Conservation (phyloP, 1,140 invertebrate genomes). For the Coboldia fuscipes region DNA sequence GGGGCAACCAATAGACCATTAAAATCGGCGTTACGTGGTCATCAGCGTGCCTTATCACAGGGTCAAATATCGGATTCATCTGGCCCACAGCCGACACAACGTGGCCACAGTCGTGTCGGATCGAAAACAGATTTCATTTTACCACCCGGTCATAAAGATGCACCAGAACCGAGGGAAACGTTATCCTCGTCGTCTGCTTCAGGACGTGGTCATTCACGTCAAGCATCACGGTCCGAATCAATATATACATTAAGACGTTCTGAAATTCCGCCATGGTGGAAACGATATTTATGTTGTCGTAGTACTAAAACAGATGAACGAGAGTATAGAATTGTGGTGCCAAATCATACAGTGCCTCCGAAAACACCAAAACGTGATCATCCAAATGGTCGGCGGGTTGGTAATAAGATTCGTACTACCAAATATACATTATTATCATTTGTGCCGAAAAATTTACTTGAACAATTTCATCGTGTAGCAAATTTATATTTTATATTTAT, state of each 20-base stretch:
- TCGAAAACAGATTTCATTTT: constrained; percentile 74
- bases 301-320: constrained; percentile 40
- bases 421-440: constrained; percentile 91
- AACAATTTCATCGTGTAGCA: constrained; percentile 93
- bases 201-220: constrained; percentile 32
- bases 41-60: constrained; percentile 67
- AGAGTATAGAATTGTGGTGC: constrained; percentile 46
- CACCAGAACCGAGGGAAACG: constrained; percentile 21
- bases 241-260: constrained; percentile 66
- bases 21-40: constrained; percentile 41
- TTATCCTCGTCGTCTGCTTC: constrained; percentile 23
- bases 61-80: constrained; percentile 49
- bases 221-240: constrained; percentile 55
- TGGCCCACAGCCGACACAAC: constrained; percentile 21
- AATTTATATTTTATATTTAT: constrained; percentile 98
- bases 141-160: constrained; percentile 50
- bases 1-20: constrained; percentile 28
- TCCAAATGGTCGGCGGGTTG: constrained; percentile 56
- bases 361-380: constrained; percentile 55
- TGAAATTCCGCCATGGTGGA: constrained; percentile 43
- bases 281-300: constrained; percentile 32
- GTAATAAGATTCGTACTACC: constrained; percentile 81
- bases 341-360: constrained; percentile 61
- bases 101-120: constrained; percentile 53
- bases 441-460: constrained; percentile 88